A percentile compares a stretch with the other conserved stretches of the same genome.
These are phyloP conservation scores for Passer montanus DNA, from an alignment of 2,113 vertebrate species.

Conservation along the genomic window DNA sequence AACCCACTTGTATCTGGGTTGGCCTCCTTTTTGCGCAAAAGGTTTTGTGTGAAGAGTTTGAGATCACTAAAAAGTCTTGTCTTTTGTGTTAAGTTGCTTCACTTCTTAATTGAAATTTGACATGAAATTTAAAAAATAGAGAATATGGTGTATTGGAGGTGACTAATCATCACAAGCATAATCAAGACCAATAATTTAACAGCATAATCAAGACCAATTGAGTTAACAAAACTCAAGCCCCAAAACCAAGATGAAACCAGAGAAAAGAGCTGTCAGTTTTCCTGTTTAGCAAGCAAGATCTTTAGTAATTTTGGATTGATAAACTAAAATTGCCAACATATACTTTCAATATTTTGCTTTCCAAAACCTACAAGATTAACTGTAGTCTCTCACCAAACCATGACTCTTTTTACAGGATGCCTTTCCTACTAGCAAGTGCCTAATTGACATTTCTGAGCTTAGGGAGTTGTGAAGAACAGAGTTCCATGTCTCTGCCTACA, in stretches of 20 bases:
- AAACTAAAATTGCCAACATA: neutral
- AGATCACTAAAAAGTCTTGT: neutral
- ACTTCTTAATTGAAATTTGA: neutral
- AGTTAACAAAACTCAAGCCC: neutral
- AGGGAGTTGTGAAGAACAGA: neutral
- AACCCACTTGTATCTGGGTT: neutral
- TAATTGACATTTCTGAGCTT: neutral
- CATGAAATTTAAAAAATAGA: neutral
- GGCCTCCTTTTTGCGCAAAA: accelerated
- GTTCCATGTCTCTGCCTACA: neutral
- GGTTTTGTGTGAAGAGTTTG: neutral
- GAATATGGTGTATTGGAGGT: neutral
- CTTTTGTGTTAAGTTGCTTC: neutral
- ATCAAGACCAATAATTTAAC: neutral
- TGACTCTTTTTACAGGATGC: neutral
- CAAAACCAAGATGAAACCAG: neutral
- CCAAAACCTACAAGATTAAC: neutral
- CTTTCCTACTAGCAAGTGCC: neutral
- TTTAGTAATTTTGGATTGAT: neutral
- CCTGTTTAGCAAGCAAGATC: neutral
- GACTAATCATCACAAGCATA: neutral
- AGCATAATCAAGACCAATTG: neutral
- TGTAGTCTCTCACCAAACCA: neutral
- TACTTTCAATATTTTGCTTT: neutral
- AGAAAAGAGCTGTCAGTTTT: neutral